phyloP scores from a whole-genome alignment of 1,140 invertebrate genomes.

The Aphelenchoides fujianensis region DNA sequence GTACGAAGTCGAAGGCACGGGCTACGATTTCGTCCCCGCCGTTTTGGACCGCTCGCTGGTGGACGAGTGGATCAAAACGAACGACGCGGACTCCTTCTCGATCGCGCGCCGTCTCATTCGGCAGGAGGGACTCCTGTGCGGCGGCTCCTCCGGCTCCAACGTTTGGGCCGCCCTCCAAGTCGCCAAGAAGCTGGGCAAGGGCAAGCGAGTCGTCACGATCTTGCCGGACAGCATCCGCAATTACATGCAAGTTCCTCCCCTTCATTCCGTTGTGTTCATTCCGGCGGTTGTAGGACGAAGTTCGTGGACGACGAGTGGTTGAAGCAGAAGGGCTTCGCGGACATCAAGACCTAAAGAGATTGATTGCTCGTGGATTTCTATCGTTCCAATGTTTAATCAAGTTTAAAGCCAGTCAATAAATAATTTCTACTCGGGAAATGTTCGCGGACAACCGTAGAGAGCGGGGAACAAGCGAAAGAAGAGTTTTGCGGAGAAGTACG shows the following conservation, averaged over 20 bases:
- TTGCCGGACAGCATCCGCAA: conserved; percentile 92
- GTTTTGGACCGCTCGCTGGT: conserved; percentile 71
- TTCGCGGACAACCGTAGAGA: not conserved
- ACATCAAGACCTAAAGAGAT: conserved; percentile 17
- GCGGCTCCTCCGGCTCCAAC: conserved; percentile 85
- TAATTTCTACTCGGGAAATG: too few relatives aligned
- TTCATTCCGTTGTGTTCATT: not conserved
- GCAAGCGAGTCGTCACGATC: conserved; percentile 82
- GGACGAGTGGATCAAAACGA: conserved; percentile 70
- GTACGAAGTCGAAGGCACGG: conserved; percentile 81
- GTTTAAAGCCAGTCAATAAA: too few relatives aligned
- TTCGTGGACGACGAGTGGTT: conserved; percentile 94
- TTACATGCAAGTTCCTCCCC: conserved; percentile 76
- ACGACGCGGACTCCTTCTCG: conserved; percentile 77
- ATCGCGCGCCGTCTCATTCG: conserved; percentile 80
- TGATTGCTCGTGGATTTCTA: not conserved
- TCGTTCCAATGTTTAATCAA: not conserved
- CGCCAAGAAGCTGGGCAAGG: conserved; percentile 64
- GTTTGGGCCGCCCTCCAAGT: conserved; percentile 72
- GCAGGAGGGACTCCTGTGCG: conserved; percentile 88
- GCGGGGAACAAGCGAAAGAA: not conserved
- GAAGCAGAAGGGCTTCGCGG: conserved; percentile 61
- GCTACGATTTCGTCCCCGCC: conserved; percentile 93
- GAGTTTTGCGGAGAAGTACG: conserved; percentile 5
- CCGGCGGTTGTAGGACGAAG: conserved; percentile 67